A percentile compares a stretch with the other conserved stretches of the same genome.
These are phyloP conservation scores for Drosophila repleta DNA, from an alignment of 1,140 invertebrate genomes.

Conservation along the genomic window DNA sequence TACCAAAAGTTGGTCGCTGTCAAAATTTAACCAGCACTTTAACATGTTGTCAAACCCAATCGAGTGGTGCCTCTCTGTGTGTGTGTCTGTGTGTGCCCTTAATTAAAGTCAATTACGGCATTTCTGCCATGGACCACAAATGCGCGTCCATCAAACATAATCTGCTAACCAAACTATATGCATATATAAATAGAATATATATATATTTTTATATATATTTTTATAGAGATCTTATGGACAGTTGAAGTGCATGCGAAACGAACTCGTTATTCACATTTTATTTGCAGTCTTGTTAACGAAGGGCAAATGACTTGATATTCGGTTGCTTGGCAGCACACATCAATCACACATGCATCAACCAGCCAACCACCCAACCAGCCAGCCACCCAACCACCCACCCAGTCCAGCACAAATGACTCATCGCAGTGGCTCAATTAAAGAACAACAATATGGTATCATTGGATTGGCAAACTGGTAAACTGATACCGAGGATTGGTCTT, in stretches of 20 bases:
- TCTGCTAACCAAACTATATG: not conserved
- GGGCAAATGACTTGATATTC: not conserved
- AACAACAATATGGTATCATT: conserved; percentile 37
- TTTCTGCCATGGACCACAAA: not conserved
- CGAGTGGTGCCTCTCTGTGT: not conserved
- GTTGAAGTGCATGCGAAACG: too few species aligned
- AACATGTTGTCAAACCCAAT: conserved; percentile 9
- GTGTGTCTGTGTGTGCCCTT: not conserved
- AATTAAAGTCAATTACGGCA: conserved; percentile 20
- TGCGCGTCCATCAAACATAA: too few species aligned
- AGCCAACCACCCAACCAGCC: not conserved
- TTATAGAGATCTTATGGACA: too few species aligned
- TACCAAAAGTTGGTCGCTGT: conserved; percentile 22
- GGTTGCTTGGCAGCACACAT: conserved; percentile 5
- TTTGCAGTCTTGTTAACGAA: not conserved
- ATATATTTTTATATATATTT: too few species aligned
- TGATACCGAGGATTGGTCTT: conserved; percentile 29
- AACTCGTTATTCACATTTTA: not conserved
- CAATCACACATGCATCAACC: not conserved
- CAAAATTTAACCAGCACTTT: conserved; percentile 2
- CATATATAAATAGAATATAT: not conserved
- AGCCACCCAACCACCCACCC: not conserved
- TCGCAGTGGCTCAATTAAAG: conserved; percentile 52
- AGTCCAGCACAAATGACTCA: conserved; percentile 55
- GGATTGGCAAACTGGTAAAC: conserved; percentile 37